A percentile compares a stretch with the other conserved stretches of the same genome.
Conservation (phyloP, 2,797 vertebrate genomes). For the Chrysocyon brachyurus region DNA sequence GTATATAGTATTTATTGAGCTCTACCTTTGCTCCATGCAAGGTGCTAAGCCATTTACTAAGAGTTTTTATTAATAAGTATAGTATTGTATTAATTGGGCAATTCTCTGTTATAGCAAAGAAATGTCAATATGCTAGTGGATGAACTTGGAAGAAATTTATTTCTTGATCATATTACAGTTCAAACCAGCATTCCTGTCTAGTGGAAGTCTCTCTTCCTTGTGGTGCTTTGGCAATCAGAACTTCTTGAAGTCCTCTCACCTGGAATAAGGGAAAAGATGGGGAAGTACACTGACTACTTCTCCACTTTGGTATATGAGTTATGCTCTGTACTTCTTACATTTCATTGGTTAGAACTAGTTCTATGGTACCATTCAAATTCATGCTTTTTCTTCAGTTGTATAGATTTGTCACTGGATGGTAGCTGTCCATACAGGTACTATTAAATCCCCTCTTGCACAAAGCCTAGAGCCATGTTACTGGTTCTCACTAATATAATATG, state of each 20-base stretch:
- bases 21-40: not conserved
- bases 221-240: not conserved
- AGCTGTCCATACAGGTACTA: not conserved
- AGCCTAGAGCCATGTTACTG: not conserved
- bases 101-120: not conserved
- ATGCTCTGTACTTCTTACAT: not conserved
- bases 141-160: not conserved
- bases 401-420: not conserved
- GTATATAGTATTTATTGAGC: conserved; percentile 7
- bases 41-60: not conserved
- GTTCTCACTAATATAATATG: not conserved
- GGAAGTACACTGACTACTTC: not conserved
- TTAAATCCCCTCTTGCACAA: not conserved
- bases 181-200: not conserved
- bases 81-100: not conserved
- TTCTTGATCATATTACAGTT: not conserved
- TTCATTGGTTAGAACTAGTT: not conserved
- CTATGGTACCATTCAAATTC: not conserved
- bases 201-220: not conserved
- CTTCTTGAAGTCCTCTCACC: not conserved
- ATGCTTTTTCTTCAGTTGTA: not conserved
- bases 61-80: not conserved
- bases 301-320: not conserved
- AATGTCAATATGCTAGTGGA: not conserved
- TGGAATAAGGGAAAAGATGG: not conserved